Base-by-base conservation (phyloP, 2,888 invertebrate species). In the Theretra japonica region DNA sequence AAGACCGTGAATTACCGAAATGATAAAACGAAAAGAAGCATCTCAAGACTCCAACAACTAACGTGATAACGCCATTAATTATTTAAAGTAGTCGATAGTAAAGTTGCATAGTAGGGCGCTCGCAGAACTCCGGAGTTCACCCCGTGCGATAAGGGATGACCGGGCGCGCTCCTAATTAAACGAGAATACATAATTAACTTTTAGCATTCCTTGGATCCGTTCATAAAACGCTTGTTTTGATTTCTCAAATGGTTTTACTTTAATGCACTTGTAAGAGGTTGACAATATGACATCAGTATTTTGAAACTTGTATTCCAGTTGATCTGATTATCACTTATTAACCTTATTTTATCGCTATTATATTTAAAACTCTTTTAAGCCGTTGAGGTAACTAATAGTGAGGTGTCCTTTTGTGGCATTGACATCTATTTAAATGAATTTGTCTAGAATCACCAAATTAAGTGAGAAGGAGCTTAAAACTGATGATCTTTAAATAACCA, bases 151-250 rank as follows among this genome's bases (percentile, higher is more conserved):
- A 65, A 65, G 65, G 41, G 48, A 65, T 65, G 41, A 48, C 65
- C 65, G 48, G 30, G 65, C 48, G 65, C 48, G 48, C 65, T 62
- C 75, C 74, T 77, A 76, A 80, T 78, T 78, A 79, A 79, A 80
- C 78, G 79, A 72, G 77, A 79, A 80, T 79, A 80, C 78, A 74
- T 77, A 82, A 80, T 81, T 77, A 80, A 78, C 75, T 79, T 79
- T 23, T 23, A 48, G 23, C 23, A 23, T 48, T 65, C 65, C 65
- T 65, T 65, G 48, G 65, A 19, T 5, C 11, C 23, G n/a, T 48
- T 21, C 21, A 62, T 11, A 65, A 65, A 65, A 41, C 48, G 65
- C 8, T 25, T 11, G 41, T 65, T 48, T 65, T 23, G 15, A 23
- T 23, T 48, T 48, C 8, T 33, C 2, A 33, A n/a, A 33, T 60